These are phyloP conservation scores for Ferrisia virgata DNA, from an alignment of 2,888 invertebrate species.

Conservation along the genomic window DNA sequence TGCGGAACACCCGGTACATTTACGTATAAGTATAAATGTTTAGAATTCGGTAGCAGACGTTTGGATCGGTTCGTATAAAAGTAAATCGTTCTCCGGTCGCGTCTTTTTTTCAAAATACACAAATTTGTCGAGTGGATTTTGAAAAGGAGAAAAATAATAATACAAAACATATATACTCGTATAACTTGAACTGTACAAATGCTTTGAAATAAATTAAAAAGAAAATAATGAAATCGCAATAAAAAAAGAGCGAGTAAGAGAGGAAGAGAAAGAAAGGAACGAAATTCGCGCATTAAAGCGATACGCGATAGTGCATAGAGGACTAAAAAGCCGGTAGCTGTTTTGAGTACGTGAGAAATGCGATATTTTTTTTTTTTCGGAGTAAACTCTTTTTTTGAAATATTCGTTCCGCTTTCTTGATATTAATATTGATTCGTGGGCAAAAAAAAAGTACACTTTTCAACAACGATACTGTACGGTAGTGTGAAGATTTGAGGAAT, in stretches of 20 bases:
- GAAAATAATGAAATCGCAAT: not conserved
- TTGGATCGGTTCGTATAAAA: too few relatives aligned
- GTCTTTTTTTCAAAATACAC: too few relatives aligned
- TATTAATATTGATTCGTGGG: not conserved
- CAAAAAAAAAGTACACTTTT: not conserved
- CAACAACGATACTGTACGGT: not conserved
- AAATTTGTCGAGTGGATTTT: too few relatives aligned
- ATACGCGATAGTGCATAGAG: not conserved
- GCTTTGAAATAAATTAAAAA: not conserved
- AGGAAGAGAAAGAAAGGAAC: not conserved
- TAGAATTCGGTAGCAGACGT: too few relatives aligned
- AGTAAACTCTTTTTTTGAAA: conserved; percentile 4
- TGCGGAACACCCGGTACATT: too few relatives aligned
- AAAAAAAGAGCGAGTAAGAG: not conserved
- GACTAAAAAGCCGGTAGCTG: not conserved
- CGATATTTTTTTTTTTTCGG: conserved; percentile 11
- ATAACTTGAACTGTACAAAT: too few relatives aligned
- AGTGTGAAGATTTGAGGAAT: not conserved
- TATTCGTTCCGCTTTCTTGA: conserved; percentile 4
- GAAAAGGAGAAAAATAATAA: too few relatives aligned
- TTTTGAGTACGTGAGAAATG: not conserved
- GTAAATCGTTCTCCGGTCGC: too few relatives aligned
- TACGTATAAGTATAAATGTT: too few relatives aligned
- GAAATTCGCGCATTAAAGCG: not conserved
- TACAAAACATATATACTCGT: too few relatives aligned